A percentile compares a stretch with the other conserved stretches of the same genome.
Evolutionary conservation across 35 echinoderm and acorn worm genomes (phyloP).

Genomic region (Acanthaster planci): DNA sequence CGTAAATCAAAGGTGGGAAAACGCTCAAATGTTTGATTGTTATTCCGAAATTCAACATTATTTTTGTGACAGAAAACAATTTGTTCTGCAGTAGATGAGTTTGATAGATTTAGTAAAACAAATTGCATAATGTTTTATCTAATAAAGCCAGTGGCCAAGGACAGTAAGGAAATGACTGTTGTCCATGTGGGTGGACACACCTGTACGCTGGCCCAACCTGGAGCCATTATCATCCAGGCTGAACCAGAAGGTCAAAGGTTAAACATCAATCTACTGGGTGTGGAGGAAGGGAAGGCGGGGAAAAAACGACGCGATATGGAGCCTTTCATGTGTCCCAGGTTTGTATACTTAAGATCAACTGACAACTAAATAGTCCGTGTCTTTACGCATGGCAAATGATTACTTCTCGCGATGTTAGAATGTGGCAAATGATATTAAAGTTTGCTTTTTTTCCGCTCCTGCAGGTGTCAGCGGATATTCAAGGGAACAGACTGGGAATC

Average conservation of each 20-base stretch:
- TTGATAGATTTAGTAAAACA: too few relatives aligned
- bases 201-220: not conserved
- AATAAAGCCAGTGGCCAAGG: too few relatives aligned
- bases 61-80: too few relatives aligned
- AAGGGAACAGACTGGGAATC: slow-evolving; percentile 1
- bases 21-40: too few relatives aligned
- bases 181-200: not conserved
- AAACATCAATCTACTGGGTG: not conserved
- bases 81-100: too few relatives aligned
- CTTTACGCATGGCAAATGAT: too few relatives aligned
- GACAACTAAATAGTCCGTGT: too few relatives aligned
- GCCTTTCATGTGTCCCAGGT: not conserved
- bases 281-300: not conserved
- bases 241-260: not conserved
- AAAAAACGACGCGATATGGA: not conserved
- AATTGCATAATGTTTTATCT: not conserved
- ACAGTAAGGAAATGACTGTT: not conserved
- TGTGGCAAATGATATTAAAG: too few relatives aligned
- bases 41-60: too few relatives aligned
- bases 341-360: not conserved
- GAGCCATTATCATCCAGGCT: not conserved
- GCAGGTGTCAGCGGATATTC: not conserved
- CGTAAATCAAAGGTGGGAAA: not conserved
- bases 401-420: too few relatives aligned
- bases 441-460: not conserved